These are phyloP conservation scores for Euborellia annulipes DNA, from an alignment of 1,140 invertebrate genomes.

Conservation along the genomic window DNA sequence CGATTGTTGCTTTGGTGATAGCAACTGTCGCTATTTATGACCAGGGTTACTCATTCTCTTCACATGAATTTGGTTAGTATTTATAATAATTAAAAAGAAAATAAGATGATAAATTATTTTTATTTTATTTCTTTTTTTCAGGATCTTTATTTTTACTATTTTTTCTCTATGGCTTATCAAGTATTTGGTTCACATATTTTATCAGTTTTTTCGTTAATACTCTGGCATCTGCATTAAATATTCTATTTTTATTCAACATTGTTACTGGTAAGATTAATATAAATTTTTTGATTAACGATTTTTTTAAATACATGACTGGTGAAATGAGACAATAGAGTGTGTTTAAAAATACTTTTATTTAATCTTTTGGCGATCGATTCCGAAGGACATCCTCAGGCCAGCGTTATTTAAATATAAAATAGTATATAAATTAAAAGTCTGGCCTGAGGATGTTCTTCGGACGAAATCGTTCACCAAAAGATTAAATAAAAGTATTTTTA, in stretches of 20 bases:
- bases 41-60: neutral
- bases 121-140: constrained; percentile 11
- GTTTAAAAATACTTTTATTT: too few species aligned
- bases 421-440: too few species aligned
- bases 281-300: too few species aligned
- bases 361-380: too few species aligned
- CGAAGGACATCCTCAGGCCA: too few species aligned
- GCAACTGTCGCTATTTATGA: neutral
- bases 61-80: neutral
- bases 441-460: too few species aligned
- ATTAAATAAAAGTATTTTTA: too few species aligned
- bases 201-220: constrained; percentile 15
- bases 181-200: constrained; percentile 14
- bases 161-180: constrained; percentile 12
- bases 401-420: too few species aligned
- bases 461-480: too few species aligned
- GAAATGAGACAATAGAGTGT: too few species aligned
- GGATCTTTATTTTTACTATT: constrained; percentile 12
- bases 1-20: constrained; percentile 19
- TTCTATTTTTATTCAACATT: constrained; percentile 11
- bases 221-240: constrained; percentile 6
- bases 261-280: constrained; percentile 11
- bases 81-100: neutral
- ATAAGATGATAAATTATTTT: neutral
- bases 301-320: too few species aligned